Evolutionary conservation across 2,113 vertebrate species (phyloP), one percentile per base, ranked within the genome.

Genomic region (Todiramphus saurophagus): DNA sequence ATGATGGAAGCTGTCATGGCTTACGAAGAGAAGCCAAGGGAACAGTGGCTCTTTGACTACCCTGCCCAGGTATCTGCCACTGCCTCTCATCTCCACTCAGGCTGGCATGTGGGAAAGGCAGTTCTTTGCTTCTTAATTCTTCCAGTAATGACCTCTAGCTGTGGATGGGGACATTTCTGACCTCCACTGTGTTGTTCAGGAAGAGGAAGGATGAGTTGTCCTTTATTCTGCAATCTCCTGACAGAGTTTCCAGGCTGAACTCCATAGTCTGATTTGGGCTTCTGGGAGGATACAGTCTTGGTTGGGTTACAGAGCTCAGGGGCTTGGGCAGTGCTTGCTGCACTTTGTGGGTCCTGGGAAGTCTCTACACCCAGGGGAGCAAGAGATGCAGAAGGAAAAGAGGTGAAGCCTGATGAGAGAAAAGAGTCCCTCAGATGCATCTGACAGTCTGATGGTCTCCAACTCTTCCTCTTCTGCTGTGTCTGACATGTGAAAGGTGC

Each of bases 11-110:
- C 98, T 0, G 98, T 99, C 19, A 73, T n/a, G 2, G 97, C 98
- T 5, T 99, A 99, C 0, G 99, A 99, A 87, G 99, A 99, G 69
- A 99, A 99, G 90, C 98, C 98, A 0, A 98, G 99, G 80, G 99
- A 99, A 14, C 99, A 99, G 94, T 99, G 99, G 99, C 98, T 99
- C 50, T 98, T 99, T 66, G 98, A 99, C 92, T 99, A 98, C 63
- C 98, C 99, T 48, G 99, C 99, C 84, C 99, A 99, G 98, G 99
- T 99, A 98, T 37, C 64, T 60, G 67, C 5, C 14, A 4, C 48
- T 41, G 23, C 27, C 62, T 30, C 53, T 48, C 11, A 18, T 33
- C 50, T 44, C 53, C 23, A 4, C 25, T 79, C 41, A 33, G 35
- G 28, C 17, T 72, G 58, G 10, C 51, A 11, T 0, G 0, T 30